Evolutionary conservation across 2,888 invertebrate species (phyloP).

Genomic region (Drosophila formosana): DNA sequence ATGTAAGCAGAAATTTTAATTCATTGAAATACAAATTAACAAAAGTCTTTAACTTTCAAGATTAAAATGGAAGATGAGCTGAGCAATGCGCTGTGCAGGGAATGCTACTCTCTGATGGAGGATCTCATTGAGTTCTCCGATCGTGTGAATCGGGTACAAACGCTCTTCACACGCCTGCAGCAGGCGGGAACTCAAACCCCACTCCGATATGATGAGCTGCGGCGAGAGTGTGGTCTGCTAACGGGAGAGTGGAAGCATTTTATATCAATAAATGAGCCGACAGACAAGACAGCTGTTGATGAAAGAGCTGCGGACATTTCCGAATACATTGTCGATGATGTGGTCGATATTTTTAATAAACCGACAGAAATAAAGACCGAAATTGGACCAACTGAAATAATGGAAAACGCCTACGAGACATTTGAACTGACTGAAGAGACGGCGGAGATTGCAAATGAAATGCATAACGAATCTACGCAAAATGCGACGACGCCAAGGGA

Average conservation of each 20-base stretch:
- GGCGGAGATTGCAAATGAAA: no score
- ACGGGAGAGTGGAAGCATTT: no score
- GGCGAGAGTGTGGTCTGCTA: no score
- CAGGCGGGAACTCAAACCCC: not conserved
- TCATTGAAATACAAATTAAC: no score
- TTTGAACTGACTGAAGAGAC: constrained; percentile 6
- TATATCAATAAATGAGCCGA: no score
- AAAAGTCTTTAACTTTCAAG: constrained; percentile 42
- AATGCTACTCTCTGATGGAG: constrained; percentile 76
- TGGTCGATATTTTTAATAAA: not conserved
- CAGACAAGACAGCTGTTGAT: no score
- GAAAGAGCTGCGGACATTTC: not conserved
- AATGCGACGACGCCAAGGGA: not conserved
- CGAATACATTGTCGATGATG: no score
- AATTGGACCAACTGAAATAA: no score
- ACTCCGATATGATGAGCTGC: no score
- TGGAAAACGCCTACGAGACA: no score
- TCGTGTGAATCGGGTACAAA: constrained; percentile 81
- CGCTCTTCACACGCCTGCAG: constrained; percentile 61
- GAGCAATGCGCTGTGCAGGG: constrained; percentile 73
- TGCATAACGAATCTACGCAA: not conserved
- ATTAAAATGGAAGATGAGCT: constrained; percentile 76
- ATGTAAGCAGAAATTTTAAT: no score
- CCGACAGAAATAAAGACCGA: constrained; percentile 8
- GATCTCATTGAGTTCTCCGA: constrained; percentile 77